These are phyloP conservation scores for Scomber colias DNA, from an alignment of 2,113 vertebrate species.

Conservation along the genomic window DNA sequence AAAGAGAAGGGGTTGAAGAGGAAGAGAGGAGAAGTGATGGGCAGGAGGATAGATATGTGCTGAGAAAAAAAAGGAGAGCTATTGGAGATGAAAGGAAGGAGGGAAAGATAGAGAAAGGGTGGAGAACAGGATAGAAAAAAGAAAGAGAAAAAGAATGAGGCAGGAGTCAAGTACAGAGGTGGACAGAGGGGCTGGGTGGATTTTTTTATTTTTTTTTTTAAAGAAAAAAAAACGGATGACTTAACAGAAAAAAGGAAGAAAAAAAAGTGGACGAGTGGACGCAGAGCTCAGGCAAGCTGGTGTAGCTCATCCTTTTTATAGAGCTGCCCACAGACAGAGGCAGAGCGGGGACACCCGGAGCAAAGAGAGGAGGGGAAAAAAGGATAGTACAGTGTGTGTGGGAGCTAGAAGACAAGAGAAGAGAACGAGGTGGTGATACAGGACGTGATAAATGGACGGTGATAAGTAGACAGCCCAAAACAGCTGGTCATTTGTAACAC, in stretches of 20 bases:
- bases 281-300: slow-evolving; percentile 15
- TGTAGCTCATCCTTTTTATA: slow-evolving; percentile 53
- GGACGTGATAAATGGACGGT: neutral
- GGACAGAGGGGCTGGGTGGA: neutral
- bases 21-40: slow-evolving; percentile 12
- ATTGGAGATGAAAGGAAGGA: neutral
- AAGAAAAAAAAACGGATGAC: neutral
- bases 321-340: slow-evolving; percentile 24
- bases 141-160: neutral
- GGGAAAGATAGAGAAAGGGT: too few species aligned
- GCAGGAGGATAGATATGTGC: slow-evolving; percentile 12
- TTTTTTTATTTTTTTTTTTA: neutral
- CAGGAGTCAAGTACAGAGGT: neutral
- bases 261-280: slow-evolving; percentile 1
- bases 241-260: neutral
- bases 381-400: slow-evolving; percentile 7
- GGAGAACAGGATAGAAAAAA: neutral
- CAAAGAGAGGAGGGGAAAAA: slow-evolving; percentile 1
- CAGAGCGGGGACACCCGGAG: slow-evolving; percentile 20
- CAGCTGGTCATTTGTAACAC: slow-evolving; percentile 37
- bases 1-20: slow-evolving; percentile 3
- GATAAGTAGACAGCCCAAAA: slow-evolving; percentile 29
- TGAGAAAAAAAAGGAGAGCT: neutral
- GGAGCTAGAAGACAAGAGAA: slow-evolving; percentile 23
- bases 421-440: slow-evolving; percentile 16